Conservation (phyloP, 2,797 vertebrate genomes). For the Diplodus puntazzo region DNA sequence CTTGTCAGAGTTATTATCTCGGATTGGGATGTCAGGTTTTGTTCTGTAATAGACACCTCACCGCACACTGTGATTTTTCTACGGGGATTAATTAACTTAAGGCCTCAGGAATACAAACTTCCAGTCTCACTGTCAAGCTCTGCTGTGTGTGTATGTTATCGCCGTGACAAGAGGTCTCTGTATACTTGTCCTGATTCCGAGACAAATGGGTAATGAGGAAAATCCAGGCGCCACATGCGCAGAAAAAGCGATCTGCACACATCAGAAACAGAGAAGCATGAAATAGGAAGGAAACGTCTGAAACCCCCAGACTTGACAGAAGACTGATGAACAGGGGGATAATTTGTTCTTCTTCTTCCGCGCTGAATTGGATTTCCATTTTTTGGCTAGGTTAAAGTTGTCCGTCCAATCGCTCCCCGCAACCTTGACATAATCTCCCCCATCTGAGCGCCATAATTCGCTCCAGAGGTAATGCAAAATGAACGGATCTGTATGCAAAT, state of each 20-base stretch:
- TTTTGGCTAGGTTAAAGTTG: slow-evolving; percentile 79
- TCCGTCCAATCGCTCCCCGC: slow-evolving; percentile 75
- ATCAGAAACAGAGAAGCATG: slow-evolving; percentile 67
- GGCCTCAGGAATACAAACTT: slow-evolving; percentile 77
- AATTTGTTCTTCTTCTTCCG: slow-evolving; percentile 78
- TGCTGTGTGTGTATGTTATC: slow-evolving; percentile 55
- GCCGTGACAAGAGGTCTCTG: slow-evolving; percentile 69
- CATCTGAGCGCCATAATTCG: slow-evolving; percentile 78
- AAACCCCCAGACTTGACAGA: slow-evolving; percentile 69
- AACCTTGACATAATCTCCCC: slow-evolving; percentile 77
- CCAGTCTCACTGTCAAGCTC: slow-evolving; percentile 70
- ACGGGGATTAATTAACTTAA: slow-evolving; percentile 80
- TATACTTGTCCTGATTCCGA: slow-evolving; percentile 70
- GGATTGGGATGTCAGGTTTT: slow-evolving; percentile 69
- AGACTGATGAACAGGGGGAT: slow-evolving; percentile 57
- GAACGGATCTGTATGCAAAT: slow-evolving; percentile 84
- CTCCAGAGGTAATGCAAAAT: slow-evolving; percentile 82
- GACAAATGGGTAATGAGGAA: slow-evolving; percentile 74
- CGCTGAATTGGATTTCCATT: slow-evolving; percentile 82
- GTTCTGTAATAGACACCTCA: slow-evolving; percentile 71
- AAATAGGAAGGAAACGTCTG: slow-evolving; percentile 76
- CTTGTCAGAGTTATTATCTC: slow-evolving; percentile 60
- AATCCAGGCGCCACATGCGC: slow-evolving; percentile 46
- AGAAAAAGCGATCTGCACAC: slow-evolving; percentile 57
- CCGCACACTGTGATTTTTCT: slow-evolving; percentile 51